Evolutionary conservation across 2,888 invertebrate genomes (phyloP).

Genomic region (Orthosia incerta): DNA sequence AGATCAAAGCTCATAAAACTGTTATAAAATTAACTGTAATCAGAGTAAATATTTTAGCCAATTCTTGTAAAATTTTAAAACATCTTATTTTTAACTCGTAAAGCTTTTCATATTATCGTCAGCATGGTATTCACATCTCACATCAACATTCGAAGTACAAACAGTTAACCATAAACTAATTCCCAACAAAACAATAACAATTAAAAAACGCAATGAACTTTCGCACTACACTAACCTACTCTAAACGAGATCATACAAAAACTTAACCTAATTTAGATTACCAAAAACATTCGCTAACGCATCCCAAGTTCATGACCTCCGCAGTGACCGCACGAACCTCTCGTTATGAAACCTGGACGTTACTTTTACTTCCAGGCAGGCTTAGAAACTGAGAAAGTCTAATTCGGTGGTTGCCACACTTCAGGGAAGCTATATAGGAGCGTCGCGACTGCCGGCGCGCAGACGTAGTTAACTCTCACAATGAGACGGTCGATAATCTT

Average conservation of each 20-base stretch:
- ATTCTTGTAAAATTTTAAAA: background rate
- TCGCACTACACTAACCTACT: constrained; percentile 52
- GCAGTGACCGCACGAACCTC: constrained; percentile 79
- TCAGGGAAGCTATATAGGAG: constrained; percentile 82
- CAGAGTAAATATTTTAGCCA: background rate
- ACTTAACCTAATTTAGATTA: constrained; percentile 32
- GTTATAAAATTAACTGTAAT: background rate
- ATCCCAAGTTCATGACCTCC: constrained; percentile 78
- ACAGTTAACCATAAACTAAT: constrained; percentile 49
- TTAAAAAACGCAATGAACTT: constrained; percentile 57
- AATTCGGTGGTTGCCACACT: constrained; percentile 81
- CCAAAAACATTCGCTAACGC: constrained; percentile 36
- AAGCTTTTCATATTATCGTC: background rate
- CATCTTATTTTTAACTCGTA: background rate
- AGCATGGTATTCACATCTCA: background rate
- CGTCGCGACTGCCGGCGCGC: constrained; percentile 79
- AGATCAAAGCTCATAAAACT: background rate
- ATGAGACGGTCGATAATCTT: constrained; percentile 85
- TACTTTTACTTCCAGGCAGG: constrained; percentile 86
- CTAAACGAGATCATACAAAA: constrained; percentile 21
- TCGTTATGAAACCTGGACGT: constrained; percentile 88
- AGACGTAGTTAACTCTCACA: constrained; percentile 80
- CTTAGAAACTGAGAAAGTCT: constrained; percentile 83
- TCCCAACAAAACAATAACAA: constrained; percentile 57
- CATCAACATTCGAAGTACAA: constrained; percentile 2